Conservation (phyloP, 2,888 invertebrate species). For the Amphipoea lucens region DNA sequence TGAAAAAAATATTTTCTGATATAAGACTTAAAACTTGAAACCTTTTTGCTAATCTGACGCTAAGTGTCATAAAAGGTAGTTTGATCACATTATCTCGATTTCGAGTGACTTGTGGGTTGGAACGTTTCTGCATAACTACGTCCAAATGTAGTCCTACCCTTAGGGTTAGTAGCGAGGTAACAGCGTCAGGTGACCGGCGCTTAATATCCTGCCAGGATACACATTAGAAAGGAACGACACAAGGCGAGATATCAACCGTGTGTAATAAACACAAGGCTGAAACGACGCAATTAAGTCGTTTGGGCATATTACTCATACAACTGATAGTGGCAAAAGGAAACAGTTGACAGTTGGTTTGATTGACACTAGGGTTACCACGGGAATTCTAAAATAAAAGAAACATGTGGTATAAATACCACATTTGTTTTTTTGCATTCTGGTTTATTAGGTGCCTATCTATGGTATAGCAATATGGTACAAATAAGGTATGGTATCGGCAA, state of each 20-base stretch:
- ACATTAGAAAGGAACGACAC: conserved; percentile 57
- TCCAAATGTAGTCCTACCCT: conserved; percentile 30
- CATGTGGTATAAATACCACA: no score
- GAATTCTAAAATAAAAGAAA: not conserved
- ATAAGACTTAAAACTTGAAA: no score
- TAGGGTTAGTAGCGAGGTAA: not conserved
- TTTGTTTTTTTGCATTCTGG: not conserved
- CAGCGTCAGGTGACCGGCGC: conserved; percentile 21
- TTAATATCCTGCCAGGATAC: conserved; percentile 56
- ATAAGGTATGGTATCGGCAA: not conserved
- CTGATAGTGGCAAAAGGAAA: conserved; percentile 27
- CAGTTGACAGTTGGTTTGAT: not conserved
- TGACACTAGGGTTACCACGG: not conserved
- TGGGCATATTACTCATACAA: conserved; percentile 31
- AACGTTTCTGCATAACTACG: no score
- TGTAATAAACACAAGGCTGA: conserved; percentile 62
- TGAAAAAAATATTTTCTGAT: no score
- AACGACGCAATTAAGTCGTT: conserved; percentile 29
- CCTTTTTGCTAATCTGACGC: no score
- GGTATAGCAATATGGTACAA: not conserved
- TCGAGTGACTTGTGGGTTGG: no score
- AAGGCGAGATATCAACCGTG: conserved; percentile 22
- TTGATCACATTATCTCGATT: no score
- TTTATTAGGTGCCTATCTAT: not conserved
- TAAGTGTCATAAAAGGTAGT: no score